Conservation (phyloP, 2,797 vertebrate species). For the Coregonus ussuriensis region DNA sequence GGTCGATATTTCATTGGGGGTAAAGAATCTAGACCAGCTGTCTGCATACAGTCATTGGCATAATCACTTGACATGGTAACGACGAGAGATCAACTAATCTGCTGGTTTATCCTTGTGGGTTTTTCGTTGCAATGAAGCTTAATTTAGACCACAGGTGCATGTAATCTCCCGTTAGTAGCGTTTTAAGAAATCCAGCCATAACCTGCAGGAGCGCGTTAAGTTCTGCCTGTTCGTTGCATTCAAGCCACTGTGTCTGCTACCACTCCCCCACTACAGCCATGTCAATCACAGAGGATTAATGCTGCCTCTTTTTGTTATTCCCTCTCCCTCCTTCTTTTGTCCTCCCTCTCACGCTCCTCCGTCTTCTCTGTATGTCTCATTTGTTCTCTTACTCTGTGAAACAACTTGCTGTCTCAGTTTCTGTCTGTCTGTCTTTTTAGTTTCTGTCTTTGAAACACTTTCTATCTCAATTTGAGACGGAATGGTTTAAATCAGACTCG, state of each 20-base stretch:
- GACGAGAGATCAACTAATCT: no score
- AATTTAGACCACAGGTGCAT: no score
- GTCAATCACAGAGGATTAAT: conserved; percentile 28
- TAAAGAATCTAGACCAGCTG: background rate
- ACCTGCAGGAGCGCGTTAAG: no score
- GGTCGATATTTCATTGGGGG: no score
- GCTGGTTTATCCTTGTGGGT: no score
- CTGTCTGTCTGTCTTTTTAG: background rate
- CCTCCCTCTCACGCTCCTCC: background rate
- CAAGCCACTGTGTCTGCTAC: conserved; percentile 19
- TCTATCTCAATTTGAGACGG: background rate
- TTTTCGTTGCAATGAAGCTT: no score
- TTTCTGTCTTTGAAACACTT: background rate
- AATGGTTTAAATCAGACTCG: no score
- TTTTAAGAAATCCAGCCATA: no score
- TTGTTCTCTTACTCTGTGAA: background rate
- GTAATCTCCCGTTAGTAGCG: no score
- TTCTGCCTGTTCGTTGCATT: no score
- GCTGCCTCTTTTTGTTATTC: background rate
- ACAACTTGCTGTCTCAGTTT: background rate
- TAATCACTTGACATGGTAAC: no score
- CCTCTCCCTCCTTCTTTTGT: background rate
- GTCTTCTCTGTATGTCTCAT: background rate
- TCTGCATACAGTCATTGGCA: no score
- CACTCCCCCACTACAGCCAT: conserved; percentile 23